These are phyloP conservation scores for Triplophysa dalaica DNA, from an alignment of 2,113 vertebrate species.

Conservation along the genomic window DNA sequence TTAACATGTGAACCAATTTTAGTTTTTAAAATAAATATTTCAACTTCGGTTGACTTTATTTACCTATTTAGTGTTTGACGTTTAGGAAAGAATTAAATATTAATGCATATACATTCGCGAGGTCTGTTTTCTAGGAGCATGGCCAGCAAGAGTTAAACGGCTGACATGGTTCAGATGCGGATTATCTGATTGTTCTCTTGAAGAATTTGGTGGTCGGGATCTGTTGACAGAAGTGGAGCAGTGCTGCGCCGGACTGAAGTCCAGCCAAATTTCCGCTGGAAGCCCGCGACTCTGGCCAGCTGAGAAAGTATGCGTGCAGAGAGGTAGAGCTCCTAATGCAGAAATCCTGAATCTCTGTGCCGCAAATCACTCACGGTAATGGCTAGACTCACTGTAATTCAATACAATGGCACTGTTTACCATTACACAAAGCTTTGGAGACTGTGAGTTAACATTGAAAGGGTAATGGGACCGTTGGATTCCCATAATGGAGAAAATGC, in stretches of 20 bases:
- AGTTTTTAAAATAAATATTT: conserved; percentile 15
- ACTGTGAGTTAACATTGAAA: conserved; percentile 35
- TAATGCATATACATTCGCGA: conserved; percentile 16
- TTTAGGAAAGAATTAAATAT: conserved; percentile 8
- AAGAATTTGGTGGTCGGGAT: conserved; percentile 38
- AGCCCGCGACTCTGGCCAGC: not conserved
- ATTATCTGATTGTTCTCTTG: conserved; percentile 12
- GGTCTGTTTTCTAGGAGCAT: conserved; percentile 1
- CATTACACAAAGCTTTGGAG: conserved; percentile 15
- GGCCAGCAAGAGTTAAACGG: conserved; percentile 39
- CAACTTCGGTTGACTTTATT: conserved; percentile 1
- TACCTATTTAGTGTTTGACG: conserved; percentile 8
- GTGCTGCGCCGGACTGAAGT: conserved; percentile 18
- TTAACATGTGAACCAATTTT: conserved; percentile 32
- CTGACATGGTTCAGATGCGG: conserved; percentile 42
- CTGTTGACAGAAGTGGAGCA: conserved; percentile 46
- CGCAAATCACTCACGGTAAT: conserved; percentile 43
- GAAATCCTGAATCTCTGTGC: conserved; percentile 27
- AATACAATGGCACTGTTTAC: conserved; percentile 41
- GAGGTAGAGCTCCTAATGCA: conserved; percentile 7
- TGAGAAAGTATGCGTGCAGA: conserved; percentile 28
- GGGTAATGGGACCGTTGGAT: conserved; percentile 23
- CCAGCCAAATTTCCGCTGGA: conserved; percentile 42
- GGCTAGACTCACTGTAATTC: conserved; percentile 24
- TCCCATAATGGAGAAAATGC: conserved; percentile 22